phyloP scores from a whole-genome alignment of 1,140 invertebrate species.

The Temnothorax nylanderi region DNA sequence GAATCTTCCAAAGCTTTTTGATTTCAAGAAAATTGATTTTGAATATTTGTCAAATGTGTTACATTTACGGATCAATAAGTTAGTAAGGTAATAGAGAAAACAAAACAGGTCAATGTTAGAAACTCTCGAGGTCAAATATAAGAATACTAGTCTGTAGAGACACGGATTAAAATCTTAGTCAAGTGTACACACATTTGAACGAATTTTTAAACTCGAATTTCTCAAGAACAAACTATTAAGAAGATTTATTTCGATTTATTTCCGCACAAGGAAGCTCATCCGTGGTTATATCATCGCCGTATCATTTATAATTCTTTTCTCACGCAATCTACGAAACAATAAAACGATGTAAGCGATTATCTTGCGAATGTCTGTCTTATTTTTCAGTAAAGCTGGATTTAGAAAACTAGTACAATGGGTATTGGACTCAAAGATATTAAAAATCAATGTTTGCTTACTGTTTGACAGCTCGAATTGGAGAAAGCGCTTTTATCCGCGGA shows the following conservation, averaged over 20 bases:
- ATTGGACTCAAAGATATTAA: background rate
- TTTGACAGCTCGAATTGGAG: constrained; percentile 92
- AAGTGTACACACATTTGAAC: background rate
- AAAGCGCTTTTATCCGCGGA: constrained; percentile 93
- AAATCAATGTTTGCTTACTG: constrained; percentile 11
- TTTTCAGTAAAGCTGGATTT: constrained; percentile 1
- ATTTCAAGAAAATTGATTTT: background rate
- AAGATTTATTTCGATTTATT: background rate
- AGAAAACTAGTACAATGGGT: background rate
- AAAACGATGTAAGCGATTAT: constrained; percentile 3
- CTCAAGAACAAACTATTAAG: background rate
- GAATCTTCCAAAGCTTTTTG: background rate
- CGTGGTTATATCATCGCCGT: background rate
- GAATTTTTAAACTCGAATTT: background rate
- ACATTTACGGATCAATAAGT: background rate
- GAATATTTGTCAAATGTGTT: background rate
- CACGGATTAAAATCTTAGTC: background rate
- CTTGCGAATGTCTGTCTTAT: background rate
- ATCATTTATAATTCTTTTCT: background rate
- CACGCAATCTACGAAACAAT: background rate
- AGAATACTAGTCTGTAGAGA: background rate
- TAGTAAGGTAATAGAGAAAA: background rate
- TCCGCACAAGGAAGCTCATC: background rate
- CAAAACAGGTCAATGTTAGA: background rate
- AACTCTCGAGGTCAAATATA: background rate